Evolutionary conservation across 2,888 invertebrate species (phyloP).

Genomic region (Glaucopsyche alexis): DNA sequence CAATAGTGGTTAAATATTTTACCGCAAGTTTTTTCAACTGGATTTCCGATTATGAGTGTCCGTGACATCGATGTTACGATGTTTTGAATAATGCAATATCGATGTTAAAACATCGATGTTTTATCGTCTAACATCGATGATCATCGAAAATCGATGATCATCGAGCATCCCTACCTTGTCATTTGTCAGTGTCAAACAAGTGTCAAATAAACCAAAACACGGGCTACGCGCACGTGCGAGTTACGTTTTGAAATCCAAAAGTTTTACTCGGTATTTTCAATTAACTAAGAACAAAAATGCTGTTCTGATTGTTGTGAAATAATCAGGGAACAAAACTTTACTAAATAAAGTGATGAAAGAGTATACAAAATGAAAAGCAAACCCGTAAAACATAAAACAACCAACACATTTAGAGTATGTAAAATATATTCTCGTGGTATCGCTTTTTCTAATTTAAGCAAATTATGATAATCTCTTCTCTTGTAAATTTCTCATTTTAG

Average conservation of each 20-base stretch:
- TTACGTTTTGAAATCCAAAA: neutral
- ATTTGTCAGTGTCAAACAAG: no score
- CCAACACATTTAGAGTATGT: constrained; percentile 89
- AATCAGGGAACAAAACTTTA: neutral
- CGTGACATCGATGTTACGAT: no score
- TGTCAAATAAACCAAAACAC: constrained; percentile 40
- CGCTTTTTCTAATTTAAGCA: constrained; percentile 9
- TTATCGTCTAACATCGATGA: no score
- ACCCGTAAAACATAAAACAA: constrained; percentile 85
- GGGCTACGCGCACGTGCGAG: constrained; percentile 14
- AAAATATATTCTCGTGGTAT: constrained; percentile 26
- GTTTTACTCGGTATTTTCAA: neutral
- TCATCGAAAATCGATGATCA: no score
- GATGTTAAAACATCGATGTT: no score
- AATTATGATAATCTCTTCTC: neutral
- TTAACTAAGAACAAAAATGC: neutral
- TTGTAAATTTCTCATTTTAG: constrained; percentile 69
- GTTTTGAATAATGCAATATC: no score
- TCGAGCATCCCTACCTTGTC: no score
- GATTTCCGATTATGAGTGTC: no score
- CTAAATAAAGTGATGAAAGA: constrained; percentile 12
- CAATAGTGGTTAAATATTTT: no score
- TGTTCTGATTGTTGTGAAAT: neutral
- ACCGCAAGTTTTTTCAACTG: no score
- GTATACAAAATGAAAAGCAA: constrained; percentile 82